Evolutionary conservation across 2,888 invertebrate genomes (phyloP), one percentile per base, ranked within the genome.

Genomic region (Fragum whitleyi): DNA sequence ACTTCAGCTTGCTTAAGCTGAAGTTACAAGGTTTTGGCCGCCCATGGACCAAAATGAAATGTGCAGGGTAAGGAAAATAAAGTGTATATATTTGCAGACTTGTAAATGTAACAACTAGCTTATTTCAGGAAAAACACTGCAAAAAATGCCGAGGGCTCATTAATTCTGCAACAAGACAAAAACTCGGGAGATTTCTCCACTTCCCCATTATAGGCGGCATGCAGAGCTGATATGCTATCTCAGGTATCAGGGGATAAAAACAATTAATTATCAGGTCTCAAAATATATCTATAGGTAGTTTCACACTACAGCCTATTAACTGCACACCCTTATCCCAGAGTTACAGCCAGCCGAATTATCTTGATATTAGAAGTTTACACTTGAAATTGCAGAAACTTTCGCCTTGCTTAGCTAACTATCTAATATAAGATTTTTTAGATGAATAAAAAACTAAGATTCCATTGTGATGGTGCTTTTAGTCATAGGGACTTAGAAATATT

Each of bases 141-240:
- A 47, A 47, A 47, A 47, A 47, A 47, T 19, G 47, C 47, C 14
- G 47, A 47, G 47, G n/a, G 5, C 47, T 47, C n/a, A 47, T 47
- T 47, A 47, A 47, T 47, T 47, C 47, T 47, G 47, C 47, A 47
- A n/a, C 14, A 3, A 47, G 47, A 47, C 47, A 47, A 47, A 47
- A 47, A 47, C 47, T 47, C n/a, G n/a, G 47, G 5, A 19, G n/a
- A 47, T 47, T 47, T 47, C 47, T 47, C 47, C n/a, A n/a, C 47
- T 47, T 47, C 19, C 47, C 47, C n/a, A 47, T 36, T 36, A 36
- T 14, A 47, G 19, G 3, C 5, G 47, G 47, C 47, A 47, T 47
- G 47, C 47, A 47, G 47, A 19, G 47, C 47, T 57, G 57, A 57
- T 57, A 57, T 57, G 57, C 21, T 57, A 57, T 57, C 57, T 57